A percentile compares a stretch with the other conserved stretches of the same genome.
Conservation (phyloP, 2,113 vertebrate species). For the Neogobius melanostomus region DNA sequence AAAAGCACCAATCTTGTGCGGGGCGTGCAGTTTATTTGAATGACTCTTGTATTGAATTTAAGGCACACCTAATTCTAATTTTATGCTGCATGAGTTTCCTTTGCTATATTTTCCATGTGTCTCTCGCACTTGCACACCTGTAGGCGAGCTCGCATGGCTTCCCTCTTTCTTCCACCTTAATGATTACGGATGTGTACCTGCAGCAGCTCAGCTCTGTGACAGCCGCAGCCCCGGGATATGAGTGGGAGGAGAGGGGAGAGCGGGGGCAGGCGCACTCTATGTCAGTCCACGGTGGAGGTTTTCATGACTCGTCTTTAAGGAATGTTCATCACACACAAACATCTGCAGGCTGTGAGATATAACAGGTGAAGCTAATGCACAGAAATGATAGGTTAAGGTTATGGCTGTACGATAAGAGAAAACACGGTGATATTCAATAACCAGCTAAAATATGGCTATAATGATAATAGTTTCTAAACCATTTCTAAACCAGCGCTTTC, state of each 20-base stretch:
- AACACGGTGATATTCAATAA: no score
- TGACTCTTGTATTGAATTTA: not conserved
- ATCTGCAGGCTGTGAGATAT: slow-evolving; percentile 39
- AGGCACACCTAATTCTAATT: not conserved
- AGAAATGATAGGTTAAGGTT: not conserved
- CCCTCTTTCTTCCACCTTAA: slow-evolving; percentile 34
- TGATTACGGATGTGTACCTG: slow-evolving; percentile 63
- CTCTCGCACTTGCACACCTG: slow-evolving; percentile 55
- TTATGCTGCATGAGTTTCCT: not conserved
- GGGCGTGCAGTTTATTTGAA: no score
- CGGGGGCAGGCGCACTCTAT: slow-evolving; percentile 25
- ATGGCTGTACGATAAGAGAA: no score
- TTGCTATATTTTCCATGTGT: slow-evolving; percentile 12
- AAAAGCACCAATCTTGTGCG: no score
- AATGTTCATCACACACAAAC: slow-evolving; percentile 40
- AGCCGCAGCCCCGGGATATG: slow-evolving; percentile 55
- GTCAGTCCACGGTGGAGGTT: slow-evolving; percentile 46
- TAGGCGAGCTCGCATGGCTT: slow-evolving; percentile 23
- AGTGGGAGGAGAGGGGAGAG: slow-evolving; percentile 23
- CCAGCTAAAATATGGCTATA: no score
- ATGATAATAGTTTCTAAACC: no score
- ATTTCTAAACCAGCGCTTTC: no score
- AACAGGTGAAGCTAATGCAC: slow-evolving; percentile 9
- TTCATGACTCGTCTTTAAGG: slow-evolving; percentile 28
- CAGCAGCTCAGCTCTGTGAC: slow-evolving; percentile 53